phyloP scores from a whole-genome alignment of 2,797 vertebrate genomes.

The Synaphobranchus kaupii region DNA sequence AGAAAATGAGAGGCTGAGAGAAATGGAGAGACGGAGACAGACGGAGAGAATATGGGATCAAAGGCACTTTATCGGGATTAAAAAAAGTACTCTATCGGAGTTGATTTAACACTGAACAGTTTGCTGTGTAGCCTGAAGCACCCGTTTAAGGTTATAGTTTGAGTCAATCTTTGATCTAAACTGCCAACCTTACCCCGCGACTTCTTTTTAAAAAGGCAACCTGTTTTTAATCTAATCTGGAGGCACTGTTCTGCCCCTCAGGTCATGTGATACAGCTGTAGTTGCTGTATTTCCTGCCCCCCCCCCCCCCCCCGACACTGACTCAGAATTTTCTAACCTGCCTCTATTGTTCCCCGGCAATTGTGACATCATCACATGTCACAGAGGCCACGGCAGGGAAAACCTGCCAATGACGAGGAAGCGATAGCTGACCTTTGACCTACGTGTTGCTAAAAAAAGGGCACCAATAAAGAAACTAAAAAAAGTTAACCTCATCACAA shows the following conservation, averaged over 20 bases:
- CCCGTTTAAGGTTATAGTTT: constrained; percentile 24
- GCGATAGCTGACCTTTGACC: constrained; percentile 41
- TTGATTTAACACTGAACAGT: background rate
- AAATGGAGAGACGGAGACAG: background rate
- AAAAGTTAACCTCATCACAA: background rate
- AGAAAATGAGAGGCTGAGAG: background rate
- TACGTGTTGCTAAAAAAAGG: background rate
- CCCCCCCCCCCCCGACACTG: constrained; percentile 39
- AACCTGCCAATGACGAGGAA: background rate
- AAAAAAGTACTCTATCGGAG: background rate
- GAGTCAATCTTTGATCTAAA: constrained; percentile 13
- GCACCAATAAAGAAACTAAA: background rate
- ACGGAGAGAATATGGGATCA: background rate
- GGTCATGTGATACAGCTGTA: constrained; percentile 40
- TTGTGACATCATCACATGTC: constrained; percentile 54
- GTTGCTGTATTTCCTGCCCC: constrained; percentile 51
- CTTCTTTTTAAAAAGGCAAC: constrained; percentile 37
- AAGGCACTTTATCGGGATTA: background rate
- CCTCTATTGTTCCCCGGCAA: constrained; percentile 50
- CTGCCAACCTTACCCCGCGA: constrained; percentile 23
- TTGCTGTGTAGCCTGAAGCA: background rate
- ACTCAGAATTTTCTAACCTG: constrained; percentile 54
- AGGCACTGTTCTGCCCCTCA: constrained; percentile 25
- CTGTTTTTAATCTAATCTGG: constrained; percentile 49
- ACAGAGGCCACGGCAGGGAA: constrained; percentile 16